Evolutionary conservation across 2,888 invertebrate genomes (phyloP).

Genomic region (Hemistola chrysoprasaria): DNA sequence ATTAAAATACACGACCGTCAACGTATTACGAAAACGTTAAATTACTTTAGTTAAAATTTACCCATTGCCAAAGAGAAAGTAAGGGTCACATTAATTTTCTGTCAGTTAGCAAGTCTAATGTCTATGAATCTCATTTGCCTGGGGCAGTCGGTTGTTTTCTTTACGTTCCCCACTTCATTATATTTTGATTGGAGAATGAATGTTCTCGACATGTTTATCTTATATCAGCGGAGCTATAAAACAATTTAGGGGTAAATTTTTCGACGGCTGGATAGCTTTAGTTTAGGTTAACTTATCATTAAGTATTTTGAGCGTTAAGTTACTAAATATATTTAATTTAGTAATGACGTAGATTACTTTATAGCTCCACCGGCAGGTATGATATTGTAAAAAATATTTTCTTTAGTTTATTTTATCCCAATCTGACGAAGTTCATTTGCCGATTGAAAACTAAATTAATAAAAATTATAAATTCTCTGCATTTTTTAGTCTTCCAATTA

Average conservation of each 20-base stretch:
- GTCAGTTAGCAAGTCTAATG: conserved; percentile 43
- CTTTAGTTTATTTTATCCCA: no score
- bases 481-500: no score
- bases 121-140: conserved; percentile 51
- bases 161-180: conserved; percentile 46
- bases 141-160: conserved; percentile 47
- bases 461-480: no score
- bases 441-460: no score
- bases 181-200: conserved; percentile 56
- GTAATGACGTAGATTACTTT: no score
- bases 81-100: conserved; percentile 36
- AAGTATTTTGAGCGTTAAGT: conserved; percentile 4
- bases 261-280: no score
- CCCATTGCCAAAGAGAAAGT: conserved; percentile 15
- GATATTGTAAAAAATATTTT: no score
- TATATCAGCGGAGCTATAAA: conserved; percentile 29
- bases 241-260: conserved; percentile 13
- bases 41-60: conserved; percentile 10
- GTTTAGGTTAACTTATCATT: conserved; percentile 11
- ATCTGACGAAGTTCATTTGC: no score
- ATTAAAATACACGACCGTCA: not conserved
- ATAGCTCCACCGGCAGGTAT: no score
- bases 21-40: conserved; percentile 5
- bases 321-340: no score
- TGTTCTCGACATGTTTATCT: conserved; percentile 54